Percentiles rank a stretch among this genome's conserved stretches.
These are phyloP conservation scores for Clavelina lepadiformis DNA, from an alignment of 23 tunicate genomes.

Conservation along the genomic window DNA sequence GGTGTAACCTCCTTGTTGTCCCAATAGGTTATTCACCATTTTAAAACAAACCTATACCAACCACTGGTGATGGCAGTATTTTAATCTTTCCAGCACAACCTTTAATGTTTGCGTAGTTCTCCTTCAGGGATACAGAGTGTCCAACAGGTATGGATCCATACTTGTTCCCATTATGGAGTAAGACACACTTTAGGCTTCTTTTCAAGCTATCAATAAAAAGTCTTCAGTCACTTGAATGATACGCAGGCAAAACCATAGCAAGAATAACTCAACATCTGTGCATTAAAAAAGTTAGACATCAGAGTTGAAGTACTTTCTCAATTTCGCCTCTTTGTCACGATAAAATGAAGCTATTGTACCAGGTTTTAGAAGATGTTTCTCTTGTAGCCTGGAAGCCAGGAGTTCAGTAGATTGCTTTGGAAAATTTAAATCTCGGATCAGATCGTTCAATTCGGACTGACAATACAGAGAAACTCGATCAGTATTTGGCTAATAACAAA, in stretches of 20 bases:
- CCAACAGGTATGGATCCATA: conserved; percentile 17
- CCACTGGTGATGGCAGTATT: conserved; percentile 21
- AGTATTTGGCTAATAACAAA: too few species aligned
- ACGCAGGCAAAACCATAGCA: conserved; percentile 17
- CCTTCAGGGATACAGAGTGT: conserved; percentile 20
- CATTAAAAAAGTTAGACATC: conserved; percentile 14
- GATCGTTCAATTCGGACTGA: conserved; percentile 3
- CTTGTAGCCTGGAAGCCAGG: conserved; percentile 27
- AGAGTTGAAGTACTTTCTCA: conserved; percentile 14
- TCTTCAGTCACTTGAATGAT: conserved; percentile 15
- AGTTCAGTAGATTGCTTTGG: conserved; percentile 23
- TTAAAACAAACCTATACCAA: background rate
- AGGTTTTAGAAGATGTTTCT: conserved; percentile 24
- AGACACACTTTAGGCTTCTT: conserved; percentile 16
- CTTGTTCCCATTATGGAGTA: conserved; percentile 25
- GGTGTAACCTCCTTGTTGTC: conserved; percentile 17
- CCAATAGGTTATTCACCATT: conserved; percentile 31
- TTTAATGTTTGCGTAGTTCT: conserved; percentile 15
- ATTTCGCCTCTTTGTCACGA: conserved; percentile 16
- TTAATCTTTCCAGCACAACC: conserved; percentile 29
- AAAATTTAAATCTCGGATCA: background rate
- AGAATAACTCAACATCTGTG: conserved; percentile 28
- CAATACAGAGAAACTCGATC: too few species aligned
- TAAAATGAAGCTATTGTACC: conserved; percentile 19
- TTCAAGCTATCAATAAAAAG: conserved; percentile 24